Conservation (phyloP, 2,113 vertebrate species). For the Peromyscus californicus region DNA sequence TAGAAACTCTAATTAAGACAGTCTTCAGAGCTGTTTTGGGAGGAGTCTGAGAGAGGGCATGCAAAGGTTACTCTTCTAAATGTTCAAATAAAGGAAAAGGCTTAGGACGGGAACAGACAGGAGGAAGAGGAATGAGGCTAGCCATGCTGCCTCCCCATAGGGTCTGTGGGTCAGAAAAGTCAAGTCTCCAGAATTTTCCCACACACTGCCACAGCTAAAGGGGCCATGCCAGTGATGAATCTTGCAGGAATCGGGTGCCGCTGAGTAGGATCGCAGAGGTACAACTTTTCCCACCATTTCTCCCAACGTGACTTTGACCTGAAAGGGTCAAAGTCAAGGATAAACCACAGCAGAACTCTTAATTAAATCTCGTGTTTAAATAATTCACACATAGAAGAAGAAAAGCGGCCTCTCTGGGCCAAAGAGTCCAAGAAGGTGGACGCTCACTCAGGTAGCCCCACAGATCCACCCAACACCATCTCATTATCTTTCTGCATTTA, state of each 20-base stretch:
- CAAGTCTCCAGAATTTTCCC: neutral
- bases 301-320: neutral
- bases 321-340: neutral
- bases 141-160: rapidly evolving
- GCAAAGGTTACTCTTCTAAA: neutral
- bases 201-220: neutral
- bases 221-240: neutral
- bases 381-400: neutral
- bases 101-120: neutral
- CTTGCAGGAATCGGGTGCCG: neutral
- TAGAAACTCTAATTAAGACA: neutral
- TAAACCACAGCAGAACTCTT: neutral
- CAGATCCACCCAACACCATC: no score
- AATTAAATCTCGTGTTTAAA: neutral
- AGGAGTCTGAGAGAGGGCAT: neutral
- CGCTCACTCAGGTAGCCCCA: neutral
- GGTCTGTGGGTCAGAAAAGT: neutral
- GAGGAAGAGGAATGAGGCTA: neutral
- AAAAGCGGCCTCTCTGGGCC: neutral
- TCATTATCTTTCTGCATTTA: neutral
- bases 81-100: neutral
- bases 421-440: neutral
- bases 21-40: neutral
- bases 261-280: neutral
- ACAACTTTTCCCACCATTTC: neutral